Conservation (phyloP, 2,888 invertebrate species). For the Alcis repandata region DNA sequence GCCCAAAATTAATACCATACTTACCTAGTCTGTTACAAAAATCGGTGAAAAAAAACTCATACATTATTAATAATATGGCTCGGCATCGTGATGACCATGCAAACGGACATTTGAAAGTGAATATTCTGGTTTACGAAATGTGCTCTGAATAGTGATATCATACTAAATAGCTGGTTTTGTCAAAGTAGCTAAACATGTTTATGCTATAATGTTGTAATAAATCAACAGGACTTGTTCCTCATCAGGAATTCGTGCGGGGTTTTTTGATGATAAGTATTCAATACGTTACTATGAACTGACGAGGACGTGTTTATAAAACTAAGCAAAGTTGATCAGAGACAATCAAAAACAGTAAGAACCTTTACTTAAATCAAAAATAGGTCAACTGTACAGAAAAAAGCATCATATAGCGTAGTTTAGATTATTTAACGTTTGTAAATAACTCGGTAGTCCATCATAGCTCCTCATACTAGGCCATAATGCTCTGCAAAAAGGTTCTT, state of each 20-base stretch:
- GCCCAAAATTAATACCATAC: conserved; percentile 1
- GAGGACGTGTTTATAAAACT: not conserved
- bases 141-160: conserved; percentile 40
- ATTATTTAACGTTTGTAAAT: too few species aligned
- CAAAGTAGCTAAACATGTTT: conserved; percentile 1
- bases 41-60: conserved; percentile 24
- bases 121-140: conserved; percentile 41
- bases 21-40: not conserved
- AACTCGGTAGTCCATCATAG: too few species aligned
- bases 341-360: too few species aligned
- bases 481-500: too few species aligned
- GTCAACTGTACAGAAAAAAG: too few species aligned
- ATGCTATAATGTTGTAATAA: conserved; percentile 16
- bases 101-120: conserved; percentile 41
- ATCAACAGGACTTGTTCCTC: conserved; percentile 7
- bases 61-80: conserved; percentile 38
- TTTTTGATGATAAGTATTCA: not conserved
- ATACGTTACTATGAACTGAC: not conserved
- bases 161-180: conserved; percentile 12
- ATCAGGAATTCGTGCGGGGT: not conserved
- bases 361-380: too few species aligned
- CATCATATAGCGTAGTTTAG: too few species aligned
- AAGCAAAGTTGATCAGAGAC: not conserved
- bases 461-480: too few species aligned
- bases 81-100: conserved; percentile 37